Evolutionary conservation across 2,113 vertebrate species (phyloP), one percentile per base, ranked within the genome.

Genomic region (Charadrius vociferus): DNA sequence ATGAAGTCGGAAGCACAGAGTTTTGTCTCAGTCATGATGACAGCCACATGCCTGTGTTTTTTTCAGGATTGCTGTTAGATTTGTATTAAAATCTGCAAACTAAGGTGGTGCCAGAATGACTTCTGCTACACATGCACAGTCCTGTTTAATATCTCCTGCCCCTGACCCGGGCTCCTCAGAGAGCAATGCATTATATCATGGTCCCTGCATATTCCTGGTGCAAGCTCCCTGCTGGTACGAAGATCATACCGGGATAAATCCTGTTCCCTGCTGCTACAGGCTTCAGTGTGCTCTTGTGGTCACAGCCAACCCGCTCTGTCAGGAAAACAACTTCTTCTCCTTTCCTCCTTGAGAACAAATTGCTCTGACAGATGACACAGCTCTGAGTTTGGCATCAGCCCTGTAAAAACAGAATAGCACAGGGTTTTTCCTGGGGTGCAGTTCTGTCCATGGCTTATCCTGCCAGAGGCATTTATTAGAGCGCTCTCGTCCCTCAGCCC

Each of bases 331-430:
- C 72, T 70, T 55, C 53, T 61, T 30, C 68, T 82, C 49, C 83
- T 95, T 91, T 66, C 37, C 68, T 81, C 22, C 63, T 77, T 29
- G 50, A 71, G 86, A 74, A 81, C 86, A 86, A 92, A 90, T 59
- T 78, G 63, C 75, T 94, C 86, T 70, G 77, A 83, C 55, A 88
- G 88, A 88, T 77, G 85, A 90, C 79, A 83, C 29, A 80, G 81
- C 79, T 90, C 74, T 6, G 16, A 75, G 23, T 70, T 83, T 93
- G 89, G 85, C 95, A 92, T 30, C 50, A 50, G 71, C 50, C 67
- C 79, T 47, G 29, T 41, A n/a, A 47, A 90, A 93, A 86, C 88
- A 83, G 45, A 81, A 77, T 5, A 90, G 32, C 0, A 0, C 8
- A 20, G n/a, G 26, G 41, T 39, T 88, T 82, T 77, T 92, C 85